Percentiles rank a stretch among this genome's conserved stretches.
Evolutionary conservation across 2,888 invertebrate species (phyloP).

Genomic region (Pachycephus smyrnensis): DNA sequence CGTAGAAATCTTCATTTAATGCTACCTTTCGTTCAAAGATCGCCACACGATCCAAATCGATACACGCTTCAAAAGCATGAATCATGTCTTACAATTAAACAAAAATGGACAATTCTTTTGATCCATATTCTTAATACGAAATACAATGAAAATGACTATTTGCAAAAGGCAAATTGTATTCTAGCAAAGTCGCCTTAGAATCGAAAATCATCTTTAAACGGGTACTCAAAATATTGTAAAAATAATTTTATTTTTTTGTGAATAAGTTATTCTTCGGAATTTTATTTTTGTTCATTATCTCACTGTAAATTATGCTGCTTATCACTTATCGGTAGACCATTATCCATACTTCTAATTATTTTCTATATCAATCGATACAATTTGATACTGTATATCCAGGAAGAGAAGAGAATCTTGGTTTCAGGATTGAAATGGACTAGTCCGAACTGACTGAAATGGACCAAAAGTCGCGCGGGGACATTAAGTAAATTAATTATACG

Average conservation of each 20-base stretch:
- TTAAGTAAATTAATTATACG: not conserved
- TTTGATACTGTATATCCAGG: not conserved
- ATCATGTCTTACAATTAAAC: not conserved
- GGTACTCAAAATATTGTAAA: not conserved
- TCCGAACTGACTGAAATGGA: not conserved
- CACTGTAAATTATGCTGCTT: not conserved
- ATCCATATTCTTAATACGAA: not conserved
- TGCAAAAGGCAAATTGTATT: not conserved
- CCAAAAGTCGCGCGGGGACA: not conserved
- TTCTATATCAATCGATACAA: not conserved
- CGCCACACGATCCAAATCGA: not conserved
- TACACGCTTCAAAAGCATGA: not conserved
- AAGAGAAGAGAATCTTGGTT: not conserved
- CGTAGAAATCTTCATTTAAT: not conserved
- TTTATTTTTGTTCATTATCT: not conserved
- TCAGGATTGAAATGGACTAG: not conserved
- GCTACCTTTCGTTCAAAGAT: not conserved
- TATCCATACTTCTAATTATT: not conserved
- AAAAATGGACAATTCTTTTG: not conserved
- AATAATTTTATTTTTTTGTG: not conserved
- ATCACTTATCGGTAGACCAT: not conserved
- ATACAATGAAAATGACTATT: not conserved
- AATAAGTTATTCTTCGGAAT: not conserved
- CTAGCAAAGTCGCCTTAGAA: not conserved
- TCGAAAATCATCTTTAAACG: not conserved